Evolutionary conservation across 2,888 invertebrate genomes (phyloP).

Genomic region (Iphiclides podalirius): DNA sequence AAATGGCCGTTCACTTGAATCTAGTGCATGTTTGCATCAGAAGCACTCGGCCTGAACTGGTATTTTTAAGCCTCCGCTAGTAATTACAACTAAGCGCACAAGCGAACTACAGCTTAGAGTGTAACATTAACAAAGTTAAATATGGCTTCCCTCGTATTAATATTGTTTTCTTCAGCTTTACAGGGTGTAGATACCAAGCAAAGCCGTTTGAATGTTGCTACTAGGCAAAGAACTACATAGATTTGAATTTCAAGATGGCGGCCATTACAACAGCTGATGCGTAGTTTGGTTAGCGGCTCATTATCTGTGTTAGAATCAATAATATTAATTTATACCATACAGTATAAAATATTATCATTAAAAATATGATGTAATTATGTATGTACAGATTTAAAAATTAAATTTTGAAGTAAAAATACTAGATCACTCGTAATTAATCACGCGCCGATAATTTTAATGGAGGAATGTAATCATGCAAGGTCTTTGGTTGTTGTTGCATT

Average conservation of each 20-base stretch:
- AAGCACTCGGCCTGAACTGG: slow-evolving; percentile 1
- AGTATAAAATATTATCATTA: too few relatives aligned
- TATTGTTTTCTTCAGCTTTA: slow-evolving; percentile 2
- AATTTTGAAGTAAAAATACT: too few relatives aligned
- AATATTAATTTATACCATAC: too few relatives aligned
- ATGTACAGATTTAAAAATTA: too few relatives aligned
- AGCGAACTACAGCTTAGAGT: slow-evolving; percentile 14
- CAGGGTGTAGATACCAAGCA: not conserved
- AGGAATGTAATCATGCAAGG: slow-evolving; percentile 4
- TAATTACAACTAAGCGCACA: slow-evolving; percentile 14
- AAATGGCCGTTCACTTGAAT: too few relatives aligned
- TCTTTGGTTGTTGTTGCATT: not conserved
- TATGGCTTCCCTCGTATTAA: slow-evolving; percentile 20
- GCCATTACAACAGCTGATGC: not conserved
- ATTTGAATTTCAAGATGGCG: not conserved
- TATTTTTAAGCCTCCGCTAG: slow-evolving; percentile 13
- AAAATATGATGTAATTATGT: too few relatives aligned
- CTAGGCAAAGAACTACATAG: too few relatives aligned
- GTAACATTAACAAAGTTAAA: slow-evolving; percentile 15
- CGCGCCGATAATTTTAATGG: slow-evolving; percentile 4
- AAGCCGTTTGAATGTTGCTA: not conserved
- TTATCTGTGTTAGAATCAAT: too few relatives aligned
- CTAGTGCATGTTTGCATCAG: too few relatives aligned
- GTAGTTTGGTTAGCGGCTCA: too few relatives aligned
- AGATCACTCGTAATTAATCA: too few relatives aligned